These are phyloP conservation scores for Muscidifurax raptorellus DNA, from an alignment of 1,140 invertebrate species.

Conservation along the genomic window DNA sequence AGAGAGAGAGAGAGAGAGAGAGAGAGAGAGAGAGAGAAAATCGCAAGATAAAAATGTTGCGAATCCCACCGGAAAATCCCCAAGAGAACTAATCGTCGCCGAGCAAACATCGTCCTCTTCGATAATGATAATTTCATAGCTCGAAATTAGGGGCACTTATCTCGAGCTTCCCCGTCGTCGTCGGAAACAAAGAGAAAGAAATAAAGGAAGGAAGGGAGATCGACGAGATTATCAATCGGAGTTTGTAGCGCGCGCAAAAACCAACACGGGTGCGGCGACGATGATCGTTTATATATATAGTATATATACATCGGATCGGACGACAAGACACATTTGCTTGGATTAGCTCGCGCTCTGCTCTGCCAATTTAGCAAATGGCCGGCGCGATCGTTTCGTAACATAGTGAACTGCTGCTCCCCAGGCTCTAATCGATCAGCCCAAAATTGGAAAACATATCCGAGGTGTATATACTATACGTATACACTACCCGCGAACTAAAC, in stretches of 20 bases:
- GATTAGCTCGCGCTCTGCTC: conserved; percentile 20
- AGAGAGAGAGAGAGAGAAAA: too few species aligned
- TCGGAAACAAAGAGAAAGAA: background rate
- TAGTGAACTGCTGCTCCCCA: background rate
- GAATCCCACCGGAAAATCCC: conserved; percentile 11
- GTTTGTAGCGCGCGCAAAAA: background rate
- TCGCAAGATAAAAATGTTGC: background rate
- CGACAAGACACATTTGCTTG: conserved; percentile 23
- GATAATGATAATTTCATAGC: conserved; percentile 43
- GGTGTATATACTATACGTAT: too few species aligned
- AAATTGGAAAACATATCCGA: conserved; percentile 37
- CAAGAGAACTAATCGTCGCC: background rate
- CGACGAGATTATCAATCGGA: conserved; percentile 1
- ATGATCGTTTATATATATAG: background rate
- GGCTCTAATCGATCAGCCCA: conserved; percentile 31
- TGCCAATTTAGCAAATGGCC: conserved; percentile 39
- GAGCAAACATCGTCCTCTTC: background rate
- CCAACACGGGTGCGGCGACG: background rate
- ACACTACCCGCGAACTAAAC: too few species aligned
- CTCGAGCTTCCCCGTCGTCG: background rate
- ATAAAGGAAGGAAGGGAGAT: background rate
- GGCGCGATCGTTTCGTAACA: conserved; percentile 8
- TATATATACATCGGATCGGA: background rate
- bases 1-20: too few species aligned
- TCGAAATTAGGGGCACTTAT: conserved; percentile 37